These are phyloP conservation scores for Oreotrochilus melanogaster DNA, from an alignment of 2,113 vertebrate species.

Conservation along the genomic window DNA sequence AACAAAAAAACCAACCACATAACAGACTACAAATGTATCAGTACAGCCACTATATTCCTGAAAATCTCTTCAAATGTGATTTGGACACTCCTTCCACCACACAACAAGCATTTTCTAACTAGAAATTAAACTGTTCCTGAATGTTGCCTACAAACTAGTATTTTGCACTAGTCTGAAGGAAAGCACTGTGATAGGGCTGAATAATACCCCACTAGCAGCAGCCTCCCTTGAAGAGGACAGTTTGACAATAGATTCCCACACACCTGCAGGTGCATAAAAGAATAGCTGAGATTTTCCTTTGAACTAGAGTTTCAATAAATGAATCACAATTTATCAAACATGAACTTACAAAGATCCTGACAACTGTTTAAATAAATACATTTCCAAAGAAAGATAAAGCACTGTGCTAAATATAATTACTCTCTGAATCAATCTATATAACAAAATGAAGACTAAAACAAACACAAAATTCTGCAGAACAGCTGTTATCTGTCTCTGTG, in stretches of 20 bases:
- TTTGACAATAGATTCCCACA: slow-evolving; percentile 15
- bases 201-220: slow-evolving; percentile 7
- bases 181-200: slow-evolving; percentile 10
- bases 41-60: not conserved
- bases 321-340: slow-evolving; percentile 6
- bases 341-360: not conserved
- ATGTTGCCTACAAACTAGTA: not conserved
- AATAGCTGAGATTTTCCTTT: slow-evolving; percentile 33
- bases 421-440: not conserved
- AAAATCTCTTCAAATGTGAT: not conserved
- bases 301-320: slow-evolving; percentile 33
- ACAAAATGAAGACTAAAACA: not conserved
- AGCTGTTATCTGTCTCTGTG: not conserved
- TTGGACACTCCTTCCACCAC: not conserved
- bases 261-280: slow-evolving; percentile 24
- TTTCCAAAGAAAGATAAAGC: slow-evolving; percentile 21
- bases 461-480: not conserved
- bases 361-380: slow-evolving; percentile 35
- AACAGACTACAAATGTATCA: not conserved
- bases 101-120: not conserved
- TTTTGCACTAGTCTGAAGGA: not conserved
- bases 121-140: not conserved
- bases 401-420: slow-evolving; percentile 11
- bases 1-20: not conserved
- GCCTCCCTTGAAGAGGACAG: not conserved